Percentiles rank a stretch among this genome's conserved stretches.
Evolutionary conservation across 2,113 vertebrate species (phyloP).

Genomic region (Athene cunicularia): DNA sequence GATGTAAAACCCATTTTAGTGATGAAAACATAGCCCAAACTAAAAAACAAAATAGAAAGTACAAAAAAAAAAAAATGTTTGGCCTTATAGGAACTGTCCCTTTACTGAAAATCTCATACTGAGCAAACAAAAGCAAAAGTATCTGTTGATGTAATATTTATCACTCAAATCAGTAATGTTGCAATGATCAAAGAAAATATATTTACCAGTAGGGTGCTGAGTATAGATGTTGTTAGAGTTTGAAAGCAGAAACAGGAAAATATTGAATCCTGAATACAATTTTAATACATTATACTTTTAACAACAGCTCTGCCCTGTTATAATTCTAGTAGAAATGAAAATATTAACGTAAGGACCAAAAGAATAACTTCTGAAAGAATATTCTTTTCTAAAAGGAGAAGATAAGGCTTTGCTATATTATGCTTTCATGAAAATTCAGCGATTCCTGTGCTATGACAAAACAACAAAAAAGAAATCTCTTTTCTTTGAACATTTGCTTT

Average conservation of each 20-base stretch:
- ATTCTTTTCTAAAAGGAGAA: neutral
- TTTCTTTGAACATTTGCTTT: neutral
- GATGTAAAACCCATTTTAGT: neutral
- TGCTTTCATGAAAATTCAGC: slow-evolving; percentile 18
- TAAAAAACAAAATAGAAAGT: neutral
- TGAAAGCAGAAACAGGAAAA: slow-evolving; percentile 25
- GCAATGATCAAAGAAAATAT: slow-evolving; percentile 61
- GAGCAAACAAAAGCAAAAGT: slow-evolving; percentile 50
- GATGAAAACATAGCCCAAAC: neutral
- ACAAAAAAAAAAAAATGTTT: neutral
- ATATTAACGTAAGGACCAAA: slow-evolving; percentile 19
- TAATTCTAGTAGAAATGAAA: slow-evolving; percentile 21
- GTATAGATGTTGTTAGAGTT: slow-evolving; percentile 3
- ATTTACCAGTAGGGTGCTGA: slow-evolving; percentile 29
- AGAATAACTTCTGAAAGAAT: slow-evolving; percentile 18
- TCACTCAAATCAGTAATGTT: slow-evolving; percentile 48
- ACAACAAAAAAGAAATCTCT: neutral
- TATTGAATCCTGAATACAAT: slow-evolving; percentile 47
- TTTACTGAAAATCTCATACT: slow-evolving; percentile 36
- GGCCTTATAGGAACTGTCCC: neutral
- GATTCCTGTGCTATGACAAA: neutral
- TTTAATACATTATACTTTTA: slow-evolving; percentile 54
- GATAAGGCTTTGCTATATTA: neutral
- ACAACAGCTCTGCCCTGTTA: neutral
- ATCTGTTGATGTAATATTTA: slow-evolving; percentile 60